These are phyloP conservation scores for Lepus europaeus DNA, from an alignment of 2,113 vertebrate genomes.

Conservation along the genomic window DNA sequence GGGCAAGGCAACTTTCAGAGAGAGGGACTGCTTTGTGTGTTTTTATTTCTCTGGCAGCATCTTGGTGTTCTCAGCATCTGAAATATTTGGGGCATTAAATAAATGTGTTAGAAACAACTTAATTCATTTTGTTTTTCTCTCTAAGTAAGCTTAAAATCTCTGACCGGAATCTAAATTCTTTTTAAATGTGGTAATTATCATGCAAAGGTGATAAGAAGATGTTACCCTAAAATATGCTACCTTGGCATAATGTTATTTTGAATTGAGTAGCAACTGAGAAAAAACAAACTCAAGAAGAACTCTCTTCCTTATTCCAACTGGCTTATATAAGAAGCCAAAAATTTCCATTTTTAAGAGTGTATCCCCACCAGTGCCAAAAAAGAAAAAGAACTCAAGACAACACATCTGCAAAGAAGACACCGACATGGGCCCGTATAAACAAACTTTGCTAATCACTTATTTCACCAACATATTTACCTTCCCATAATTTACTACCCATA, in stretches of 20 bases:
- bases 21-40: not conserved
- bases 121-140: conserved; percentile 50
- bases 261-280: not conserved
- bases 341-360: not conserved
- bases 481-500: not conserved
- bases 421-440: not conserved
- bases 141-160: conserved; percentile 24
- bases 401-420: not conserved
- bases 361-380: not conserved
- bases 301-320: not conserved
- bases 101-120: conserved; percentile 14
- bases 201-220: not conserved
- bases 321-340: not conserved
- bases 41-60: not conserved
- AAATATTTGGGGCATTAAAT: conserved; percentile 11
- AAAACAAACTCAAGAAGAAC: not conserved
- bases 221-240: not conserved
- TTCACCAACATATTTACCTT: not conserved
- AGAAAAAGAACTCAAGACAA: not conserved
- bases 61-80: not conserved
- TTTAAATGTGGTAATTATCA: conserved; percentile 45
- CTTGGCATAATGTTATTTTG: not conserved
- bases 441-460: not conserved
- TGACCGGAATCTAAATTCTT: conserved; percentile 39
- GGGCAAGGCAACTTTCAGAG: not conserved